Conservation (phyloP, 2,113 vertebrate species). For the Xiphophorus maculatus region DNA sequence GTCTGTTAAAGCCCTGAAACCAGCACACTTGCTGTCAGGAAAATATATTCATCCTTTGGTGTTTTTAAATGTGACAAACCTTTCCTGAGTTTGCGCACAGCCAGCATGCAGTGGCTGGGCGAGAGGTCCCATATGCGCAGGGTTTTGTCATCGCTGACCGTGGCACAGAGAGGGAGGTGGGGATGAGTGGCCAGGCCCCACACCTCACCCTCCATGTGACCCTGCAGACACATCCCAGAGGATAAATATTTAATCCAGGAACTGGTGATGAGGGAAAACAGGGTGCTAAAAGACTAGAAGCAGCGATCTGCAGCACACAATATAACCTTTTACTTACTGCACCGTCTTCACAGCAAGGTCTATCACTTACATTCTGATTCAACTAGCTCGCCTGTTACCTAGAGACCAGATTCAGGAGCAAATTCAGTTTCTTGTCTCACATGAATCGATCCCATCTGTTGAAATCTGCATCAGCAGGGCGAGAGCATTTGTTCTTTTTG, state of each 20-base stretch:
- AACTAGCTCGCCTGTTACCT: conserved; percentile 1
- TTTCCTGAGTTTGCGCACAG: conserved; percentile 97
- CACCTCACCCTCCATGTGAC: conserved; percentile 99
- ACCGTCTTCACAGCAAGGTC: neutral
- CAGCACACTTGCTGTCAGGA: conserved; percentile 19
- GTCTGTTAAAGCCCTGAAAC: conserved; percentile 28
- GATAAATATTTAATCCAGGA: neutral
- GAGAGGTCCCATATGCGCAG: conserved; percentile 99
- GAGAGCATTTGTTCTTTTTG: conserved; percentile 40
- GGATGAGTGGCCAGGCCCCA: conserved; percentile 98
- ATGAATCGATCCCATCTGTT: conserved; percentile 25
- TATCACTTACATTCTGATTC: conserved; percentile 3
- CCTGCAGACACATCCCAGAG: conserved; percentile 76
- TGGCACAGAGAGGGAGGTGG: conserved; percentile 97
- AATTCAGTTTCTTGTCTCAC: neutral
- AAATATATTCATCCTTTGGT: conserved; percentile 8
- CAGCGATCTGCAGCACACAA: neutral
- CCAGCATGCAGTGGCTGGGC: conserved; percentile 98
- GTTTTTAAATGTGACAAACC: conserved; percentile 77
- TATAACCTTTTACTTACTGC: neutral
- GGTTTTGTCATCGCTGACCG: conserved; percentile 98
- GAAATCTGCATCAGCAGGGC: conserved; percentile 42
- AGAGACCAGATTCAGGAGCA: neutral
- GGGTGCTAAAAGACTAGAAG: neutral
- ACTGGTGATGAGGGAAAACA: neutral